A percentile compares a stretch with the other conserved stretches of the same genome.
Evolutionary conservation across 2,888 invertebrate genomes (phyloP).

Genomic region (Watsonalla binaria): DNA sequence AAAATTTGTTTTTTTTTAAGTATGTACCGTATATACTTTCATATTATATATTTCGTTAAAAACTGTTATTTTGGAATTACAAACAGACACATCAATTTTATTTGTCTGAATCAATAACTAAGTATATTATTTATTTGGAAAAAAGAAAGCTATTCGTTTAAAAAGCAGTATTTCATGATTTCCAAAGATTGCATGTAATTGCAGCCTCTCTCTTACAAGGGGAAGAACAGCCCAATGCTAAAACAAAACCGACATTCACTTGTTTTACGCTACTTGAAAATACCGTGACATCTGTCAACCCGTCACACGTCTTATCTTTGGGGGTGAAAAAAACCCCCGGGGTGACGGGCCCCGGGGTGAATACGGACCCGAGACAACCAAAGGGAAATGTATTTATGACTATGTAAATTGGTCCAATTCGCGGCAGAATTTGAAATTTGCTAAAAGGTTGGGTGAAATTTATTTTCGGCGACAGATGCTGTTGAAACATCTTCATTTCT

Average conservation of each 20-base stretch:
- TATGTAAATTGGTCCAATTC: conserved; percentile 72
- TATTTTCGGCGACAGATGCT: conserved; percentile 48
- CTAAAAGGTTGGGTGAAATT: conserved; percentile 43
- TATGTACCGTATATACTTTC: too few species aligned
- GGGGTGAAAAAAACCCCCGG: conserved; percentile 56
- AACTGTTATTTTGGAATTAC: too few species aligned
- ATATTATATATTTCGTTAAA: too few species aligned
- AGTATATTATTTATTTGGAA: too few species aligned
- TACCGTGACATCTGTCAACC: conserved; percentile 70
- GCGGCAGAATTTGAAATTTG: conserved; percentile 46
- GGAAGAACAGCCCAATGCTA: conserved; percentile 9
- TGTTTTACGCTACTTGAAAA: conserved; percentile 58
- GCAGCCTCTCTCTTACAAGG: background rate
- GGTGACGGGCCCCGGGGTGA: conserved; percentile 42
- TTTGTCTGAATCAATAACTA: too few species aligned
- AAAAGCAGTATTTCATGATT: too few species aligned
- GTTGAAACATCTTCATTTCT: conserved; percentile 32
- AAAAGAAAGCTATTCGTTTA: too few species aligned
- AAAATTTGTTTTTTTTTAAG: too few species aligned
- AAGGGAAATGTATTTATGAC: conserved; percentile 75
- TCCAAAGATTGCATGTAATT: background rate
- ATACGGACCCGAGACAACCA: conserved; percentile 34
- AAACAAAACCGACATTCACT: conserved; percentile 37
- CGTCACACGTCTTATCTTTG: conserved; percentile 68
- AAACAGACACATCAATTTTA: too few species aligned